Conservation (phyloP, 2,888 invertebrate species). For the Macrosiphum euphorbiae region DNA sequence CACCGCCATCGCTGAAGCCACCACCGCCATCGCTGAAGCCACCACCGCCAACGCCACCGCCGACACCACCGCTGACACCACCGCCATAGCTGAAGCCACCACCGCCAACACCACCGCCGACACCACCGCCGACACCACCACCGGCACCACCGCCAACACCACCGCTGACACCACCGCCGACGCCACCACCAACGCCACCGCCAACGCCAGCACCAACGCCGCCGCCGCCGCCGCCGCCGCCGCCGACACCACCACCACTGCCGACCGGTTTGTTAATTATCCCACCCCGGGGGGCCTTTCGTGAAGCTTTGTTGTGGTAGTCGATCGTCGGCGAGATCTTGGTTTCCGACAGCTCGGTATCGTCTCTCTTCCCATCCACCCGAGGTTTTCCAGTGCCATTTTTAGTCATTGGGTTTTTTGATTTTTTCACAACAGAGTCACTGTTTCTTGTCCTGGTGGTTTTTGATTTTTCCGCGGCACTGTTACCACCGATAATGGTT, state of each 20-base stretch:
- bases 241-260: no score
- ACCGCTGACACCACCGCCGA: no score
- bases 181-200: no score
- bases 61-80: no score
- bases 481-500: neutral
- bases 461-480: neutral
- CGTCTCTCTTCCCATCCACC: neutral
- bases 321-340: neutral
- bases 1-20: rapidly evolving
- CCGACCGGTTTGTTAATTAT: neutral
- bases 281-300: neutral
- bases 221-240: no score
- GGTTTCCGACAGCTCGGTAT: neutral
- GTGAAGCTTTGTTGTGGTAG: neutral
- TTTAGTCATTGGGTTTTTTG: neutral
- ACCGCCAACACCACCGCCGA: neutral
- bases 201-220: no score
- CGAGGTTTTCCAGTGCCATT: no score
- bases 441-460: neutral
- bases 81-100: no score
- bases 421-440: neutral
- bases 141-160: no score
- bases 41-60: no score
- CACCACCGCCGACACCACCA: neutral
- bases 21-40: no score